These are phyloP conservation scores for Aleadryas rufinucha DNA, from an alignment of 2,113 vertebrate genomes.

Conservation along the genomic window DNA sequence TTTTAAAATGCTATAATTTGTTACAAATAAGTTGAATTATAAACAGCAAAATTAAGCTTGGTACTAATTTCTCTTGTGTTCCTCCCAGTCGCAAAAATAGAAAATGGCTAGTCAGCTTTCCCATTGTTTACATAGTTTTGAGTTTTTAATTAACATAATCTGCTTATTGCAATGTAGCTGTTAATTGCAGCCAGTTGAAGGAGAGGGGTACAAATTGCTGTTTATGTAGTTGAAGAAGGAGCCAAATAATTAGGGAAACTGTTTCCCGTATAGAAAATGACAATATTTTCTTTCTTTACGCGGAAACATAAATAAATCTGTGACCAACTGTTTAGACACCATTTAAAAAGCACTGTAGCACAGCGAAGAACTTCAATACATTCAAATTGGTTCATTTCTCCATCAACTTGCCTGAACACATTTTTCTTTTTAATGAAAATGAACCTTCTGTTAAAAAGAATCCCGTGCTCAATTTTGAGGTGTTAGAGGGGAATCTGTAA, in stretches of 20 bases:
- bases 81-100: conserved; percentile 60
- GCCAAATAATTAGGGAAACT: conserved; percentile 63
- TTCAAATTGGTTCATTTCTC: conserved; percentile 34
- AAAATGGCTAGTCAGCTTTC: conserved; percentile 64
- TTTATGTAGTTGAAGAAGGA: conserved; percentile 58
- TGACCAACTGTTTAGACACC: conserved; percentile 47
- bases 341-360: conserved; percentile 40
- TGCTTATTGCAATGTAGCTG: conserved; percentile 63
- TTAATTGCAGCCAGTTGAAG: conserved; percentile 65
- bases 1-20: not conserved
- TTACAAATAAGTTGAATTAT: conserved; percentile 38
- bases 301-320: conserved; percentile 55
- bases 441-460: not conserved
- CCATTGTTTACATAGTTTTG: conserved; percentile 62
- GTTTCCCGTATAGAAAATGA: conserved; percentile 49
- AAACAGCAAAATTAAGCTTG: conserved; percentile 41
- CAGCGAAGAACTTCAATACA: not conserved
- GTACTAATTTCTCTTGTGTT: conserved; percentile 47
- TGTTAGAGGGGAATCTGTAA: not conserved
- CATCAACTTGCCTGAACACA: not conserved
- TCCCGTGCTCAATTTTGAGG: not conserved
- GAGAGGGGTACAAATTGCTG: conserved; percentile 63
- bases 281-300: conserved; percentile 51
- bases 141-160: conserved; percentile 67
- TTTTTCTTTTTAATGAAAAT: not conserved